Evolutionary conservation across 2,888 invertebrate genomes (phyloP), one percentile per base, ranked within the genome.

Genomic region (Drosophila anomalipes): DNA sequence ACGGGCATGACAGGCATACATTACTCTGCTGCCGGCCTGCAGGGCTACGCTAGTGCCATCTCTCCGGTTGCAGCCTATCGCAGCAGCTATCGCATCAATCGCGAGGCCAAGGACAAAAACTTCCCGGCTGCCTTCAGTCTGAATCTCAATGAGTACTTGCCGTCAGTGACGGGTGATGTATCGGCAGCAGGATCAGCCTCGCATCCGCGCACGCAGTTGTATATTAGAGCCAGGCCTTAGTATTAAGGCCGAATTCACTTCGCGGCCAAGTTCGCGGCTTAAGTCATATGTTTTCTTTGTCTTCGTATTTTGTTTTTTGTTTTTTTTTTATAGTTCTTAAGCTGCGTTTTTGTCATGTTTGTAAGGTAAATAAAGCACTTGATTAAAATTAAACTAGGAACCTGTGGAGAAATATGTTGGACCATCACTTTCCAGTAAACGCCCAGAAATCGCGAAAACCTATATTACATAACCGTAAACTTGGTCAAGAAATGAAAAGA

Each of bases 101-200:
- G 92, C 0, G 93, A 93, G 57, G 84, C 89, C 28, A 92, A 92
- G 68, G 84, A 91, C 5, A 92, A 91, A 54, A 74, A 77, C 5
- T 81, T 74, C 32, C 81, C 90, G 3, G 79, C 87, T 22, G 47
- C 80, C 0, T 74, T 93, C 35, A 89, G 76, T 28, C 83, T 93
- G 4, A 93, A 93, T 74, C 82, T 92, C 7, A 90, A 93, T 64
- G 93, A 93, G 71, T 93, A 93, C 72, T 63, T 93, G 65, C 93
- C 93, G 1, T 72, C 79, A 5, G 22, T 44, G 44, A 5, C 44
- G 3, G 47, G 51, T 7, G 90, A 85, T 56, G 64, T 70, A 9
- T 10, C 79, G 0, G 30, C 47, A 9, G 53, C 69, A 30, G 70
- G 57, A 5, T 37, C 64, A 10, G 53, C 53, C 6, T 35, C 72